Conservation (phyloP, 2,888 invertebrate species). For the Minunthozetes semirufus region DNA sequence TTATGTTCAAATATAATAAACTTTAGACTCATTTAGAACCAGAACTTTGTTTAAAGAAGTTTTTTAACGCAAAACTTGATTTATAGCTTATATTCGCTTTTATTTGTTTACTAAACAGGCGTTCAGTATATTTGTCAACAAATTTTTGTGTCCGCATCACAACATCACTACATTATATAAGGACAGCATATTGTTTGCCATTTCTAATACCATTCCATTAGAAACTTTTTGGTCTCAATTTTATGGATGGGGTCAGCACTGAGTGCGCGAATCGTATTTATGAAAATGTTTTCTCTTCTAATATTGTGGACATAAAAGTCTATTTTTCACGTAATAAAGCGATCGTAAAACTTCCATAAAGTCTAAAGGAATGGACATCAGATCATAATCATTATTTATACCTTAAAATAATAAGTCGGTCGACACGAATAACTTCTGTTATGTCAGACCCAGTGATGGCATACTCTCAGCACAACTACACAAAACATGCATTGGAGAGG, state of each 20-base stretch:
- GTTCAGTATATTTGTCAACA: conserved; percentile 14
- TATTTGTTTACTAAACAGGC: conserved; percentile 6
- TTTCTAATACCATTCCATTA: neutral
- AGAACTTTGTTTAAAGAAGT: conserved; percentile 5
- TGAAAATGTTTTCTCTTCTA: conserved; percentile 26
- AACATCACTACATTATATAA: too few species aligned
- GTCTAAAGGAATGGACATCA: conserved; percentile 20
- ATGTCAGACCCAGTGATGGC: neutral
- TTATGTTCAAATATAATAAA: neutral
- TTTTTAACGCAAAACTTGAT: conserved; percentile 1
- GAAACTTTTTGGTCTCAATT: conserved; percentile 25
- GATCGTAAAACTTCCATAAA: conserved; percentile 24
- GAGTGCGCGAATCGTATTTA: neutral
- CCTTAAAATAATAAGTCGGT: conserved; percentile 20
- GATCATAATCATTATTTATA: conserved; percentile 30
- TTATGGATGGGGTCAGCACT: conserved; percentile 26
- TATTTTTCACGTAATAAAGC: conserved; percentile 26
- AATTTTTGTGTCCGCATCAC: neutral
- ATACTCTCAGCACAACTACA: too few species aligned
- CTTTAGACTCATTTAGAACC: neutral
- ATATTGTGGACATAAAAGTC: conserved; percentile 23
- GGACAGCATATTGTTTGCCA: too few species aligned
- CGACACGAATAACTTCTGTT: neutral
- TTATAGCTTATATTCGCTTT: neutral
- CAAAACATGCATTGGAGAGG: neutral